A percentile compares a stretch with the other conserved stretches of the same genome.
Conservation (phyloP, 2,113 vertebrate species). For the Suncus etruscus region DNA sequence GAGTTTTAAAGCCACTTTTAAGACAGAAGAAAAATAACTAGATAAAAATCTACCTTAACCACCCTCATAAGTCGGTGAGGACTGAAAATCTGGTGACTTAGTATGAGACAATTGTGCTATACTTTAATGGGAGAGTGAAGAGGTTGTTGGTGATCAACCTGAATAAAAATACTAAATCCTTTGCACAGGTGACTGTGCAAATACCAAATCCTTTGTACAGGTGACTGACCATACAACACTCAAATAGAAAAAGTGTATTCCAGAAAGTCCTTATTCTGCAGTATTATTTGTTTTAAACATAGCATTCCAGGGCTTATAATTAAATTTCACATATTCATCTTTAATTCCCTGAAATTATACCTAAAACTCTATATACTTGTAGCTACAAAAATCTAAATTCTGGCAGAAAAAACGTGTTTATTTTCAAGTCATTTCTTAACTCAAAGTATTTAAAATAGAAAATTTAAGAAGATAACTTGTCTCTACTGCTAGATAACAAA, state of each 20-base stretch:
- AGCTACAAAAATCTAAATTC: background rate
- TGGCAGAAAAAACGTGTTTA: background rate
- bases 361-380: background rate
- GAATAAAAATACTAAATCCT: background rate
- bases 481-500: background rate
- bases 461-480: slow-evolving; percentile 29
- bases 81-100: background rate
- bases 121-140: background rate
- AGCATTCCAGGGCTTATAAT: too few species aligned
- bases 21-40: slow-evolving; percentile 50
- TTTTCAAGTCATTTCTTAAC: background rate
- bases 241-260: background rate
- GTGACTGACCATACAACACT: background rate
- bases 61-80: background rate
- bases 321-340: background rate
- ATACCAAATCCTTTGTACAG: background rate
- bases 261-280: background rate
- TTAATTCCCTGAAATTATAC: background rate
- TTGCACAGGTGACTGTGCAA: background rate
- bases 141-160: background rate
- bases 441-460: slow-evolving; percentile 20
- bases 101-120: background rate
- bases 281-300: background rate
- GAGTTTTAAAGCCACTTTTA: slow-evolving; percentile 25
- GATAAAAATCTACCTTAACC: background rate